Evolutionary conservation across 2,888 invertebrate species (phyloP), one percentile per base, ranked within the genome.

Genomic region (Gastracanthus pulcherrimus): DNA sequence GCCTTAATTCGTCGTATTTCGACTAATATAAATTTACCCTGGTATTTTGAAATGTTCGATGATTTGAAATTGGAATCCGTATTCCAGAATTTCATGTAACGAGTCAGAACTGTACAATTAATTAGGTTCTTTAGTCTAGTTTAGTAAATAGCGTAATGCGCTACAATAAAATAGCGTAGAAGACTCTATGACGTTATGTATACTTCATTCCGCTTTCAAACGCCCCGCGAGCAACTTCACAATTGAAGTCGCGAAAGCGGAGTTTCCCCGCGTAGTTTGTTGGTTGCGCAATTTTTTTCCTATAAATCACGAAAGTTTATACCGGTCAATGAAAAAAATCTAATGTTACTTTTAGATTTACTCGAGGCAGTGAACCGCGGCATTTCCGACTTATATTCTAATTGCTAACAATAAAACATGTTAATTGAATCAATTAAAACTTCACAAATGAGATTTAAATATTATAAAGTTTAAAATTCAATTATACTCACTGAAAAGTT

Each of bases 271-370:
- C n/a, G 38, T 51, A 70, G 70, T 70, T n/a, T 51, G 69, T 23
- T 71, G 36, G 23, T 38, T 26, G 38, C 9, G 36, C 38, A 36
- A 71, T 71, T 58, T 71, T 55, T 58, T 41, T 26, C 19, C 64
- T 11, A 29, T 74, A 74, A 62, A 74, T 62, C 31, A 41, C 58
- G 26, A 72, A 72, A 72, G 60, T 72, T 72, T 41, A 41, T 26
- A 16, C 7, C 5, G 23, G 9, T 58, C 31, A 38, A 60, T 72
- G 26, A 41, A 41, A n/a, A n/a, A n/a, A 29, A 60, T 29, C 29
- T 41, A 29, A 38, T 19, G 31, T 48, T 48, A 48, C 48, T 19
- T 48, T 48, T 48, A 48, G 7, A 48, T 48, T 71, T 29, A 58
- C 38, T 9, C n/a, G n/a, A 58, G 13, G n/a, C 7, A 58, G 29